These are phyloP conservation scores for Melanostoma scalare DNA, from an alignment of 2,888 invertebrate species.

Conservation along the genomic window DNA sequence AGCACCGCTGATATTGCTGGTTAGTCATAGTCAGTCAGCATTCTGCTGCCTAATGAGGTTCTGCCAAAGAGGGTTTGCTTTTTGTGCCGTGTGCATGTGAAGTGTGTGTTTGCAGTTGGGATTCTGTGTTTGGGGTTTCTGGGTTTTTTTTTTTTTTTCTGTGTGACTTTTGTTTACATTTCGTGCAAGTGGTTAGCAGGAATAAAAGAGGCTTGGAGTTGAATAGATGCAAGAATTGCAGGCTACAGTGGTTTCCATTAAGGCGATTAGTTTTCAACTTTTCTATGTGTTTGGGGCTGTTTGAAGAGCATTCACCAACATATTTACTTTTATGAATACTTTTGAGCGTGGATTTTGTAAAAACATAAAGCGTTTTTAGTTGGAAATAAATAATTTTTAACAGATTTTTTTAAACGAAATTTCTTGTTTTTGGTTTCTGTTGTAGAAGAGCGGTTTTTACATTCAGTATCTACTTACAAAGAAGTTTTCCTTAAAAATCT, in stretches of 20 bases:
- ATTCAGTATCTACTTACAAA: too few relatives aligned
- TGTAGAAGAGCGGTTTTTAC: too few relatives aligned
- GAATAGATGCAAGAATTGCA: slow-evolving; percentile 50
- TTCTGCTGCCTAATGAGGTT: slow-evolving; percentile 60
- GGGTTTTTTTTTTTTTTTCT: slow-evolving; percentile 18
- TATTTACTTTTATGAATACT: slow-evolving; percentile 41
- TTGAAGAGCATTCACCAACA: slow-evolving; percentile 41
- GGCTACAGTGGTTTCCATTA: slow-evolving; percentile 57
- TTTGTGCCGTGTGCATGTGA: not conserved
- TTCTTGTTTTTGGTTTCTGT: too few relatives aligned
- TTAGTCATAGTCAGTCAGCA: slow-evolving; percentile 55
- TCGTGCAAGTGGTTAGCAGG: slow-evolving; percentile 43
- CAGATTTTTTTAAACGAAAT: too few relatives aligned
- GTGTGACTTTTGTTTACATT: slow-evolving; percentile 33
- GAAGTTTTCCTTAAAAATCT: too few relatives aligned
- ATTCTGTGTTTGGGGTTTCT: slow-evolving; percentile 53
- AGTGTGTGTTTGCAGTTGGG: slow-evolving; percentile 34
- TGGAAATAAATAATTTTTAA: too few relatives aligned
- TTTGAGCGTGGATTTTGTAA: slow-evolving; percentile 7
- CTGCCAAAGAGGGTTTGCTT: not conserved
- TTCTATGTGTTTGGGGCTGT: slow-evolving; percentile 25
- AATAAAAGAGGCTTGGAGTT: slow-evolving; percentile 45
- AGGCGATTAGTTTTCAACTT: slow-evolving; percentile 67
- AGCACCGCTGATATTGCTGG: slow-evolving; percentile 46
- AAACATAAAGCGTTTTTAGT: not conserved